Base-by-base conservation (phyloP, 1,140 invertebrate species). In the Drosophila repleta region DNA sequence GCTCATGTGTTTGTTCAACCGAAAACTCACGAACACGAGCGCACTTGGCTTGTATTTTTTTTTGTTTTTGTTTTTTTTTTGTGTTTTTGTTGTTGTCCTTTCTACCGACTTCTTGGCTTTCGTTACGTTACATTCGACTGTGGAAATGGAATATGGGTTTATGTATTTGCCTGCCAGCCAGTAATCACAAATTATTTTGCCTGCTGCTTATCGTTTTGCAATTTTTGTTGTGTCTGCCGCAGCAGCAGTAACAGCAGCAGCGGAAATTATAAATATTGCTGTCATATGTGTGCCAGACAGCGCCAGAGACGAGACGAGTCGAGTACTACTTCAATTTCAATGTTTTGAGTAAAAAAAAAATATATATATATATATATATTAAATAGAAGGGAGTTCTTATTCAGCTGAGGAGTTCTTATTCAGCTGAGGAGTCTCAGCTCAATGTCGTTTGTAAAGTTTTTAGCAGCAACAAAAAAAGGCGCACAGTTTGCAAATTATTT, bases 1-100 rank as follows among this genome's bases (percentile, higher is more conserved):
- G 83, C 72, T 90, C 90, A 90, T 90, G 79, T 90, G 78, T 90
- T 90, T 85, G 84, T 90, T 90, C 88, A 90, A 90, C 89, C 88
- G 84, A 88, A 90, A 90, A 84, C 90, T 79, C 85, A 90, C 85
- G 85, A 90, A 90, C 81, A 81, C 80, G 83, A 90, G 80, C 81
- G 76, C 85, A 84, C 85, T 89, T 81, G 81, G 65, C 71, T 79
- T 84, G 77, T 84, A 79, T 64, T 73, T 41, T 41, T 41, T 43
- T 29, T 17, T 8, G 5, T 41, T 17, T 17, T 17, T 41, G 0
- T 17, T 41, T 74, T 35, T 79, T 46, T 68, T 65, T 56, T 39
- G 41, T 61, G 60, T 63, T 52, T 48, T 57, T 52, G 56, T 73
- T 53, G 48, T 37, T 83, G 43, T 71, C 43, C 46, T 72, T 72